Evolutionary conservation across 2,797 vertebrate species (phyloP).

Genomic region (Apodemus agrarius): DNA sequence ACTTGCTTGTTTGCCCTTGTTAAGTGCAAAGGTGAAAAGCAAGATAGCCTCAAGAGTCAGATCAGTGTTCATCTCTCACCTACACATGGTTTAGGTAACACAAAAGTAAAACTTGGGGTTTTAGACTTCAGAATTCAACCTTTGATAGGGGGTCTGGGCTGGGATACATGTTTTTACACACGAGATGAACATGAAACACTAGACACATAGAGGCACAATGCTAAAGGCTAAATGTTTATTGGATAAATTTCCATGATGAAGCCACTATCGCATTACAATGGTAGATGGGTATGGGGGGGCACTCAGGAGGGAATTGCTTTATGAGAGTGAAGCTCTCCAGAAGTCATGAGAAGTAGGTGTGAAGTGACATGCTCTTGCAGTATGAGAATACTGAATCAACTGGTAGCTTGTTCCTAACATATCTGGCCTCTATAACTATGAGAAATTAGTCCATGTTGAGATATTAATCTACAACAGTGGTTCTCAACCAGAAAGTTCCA

Average conservation of each 20-base stretch:
- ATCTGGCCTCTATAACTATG: neutral
- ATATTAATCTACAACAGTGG: neutral
- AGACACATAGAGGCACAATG: too few species aligned
- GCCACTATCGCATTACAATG: neutral
- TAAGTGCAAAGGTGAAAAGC: neutral
- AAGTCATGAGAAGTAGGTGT: neutral
- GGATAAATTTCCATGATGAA: neutral
- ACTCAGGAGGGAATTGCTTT: neutral
- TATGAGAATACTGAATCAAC: neutral
- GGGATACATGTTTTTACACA: neutral
- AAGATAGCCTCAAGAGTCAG: neutral
- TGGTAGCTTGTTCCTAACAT: neutral
- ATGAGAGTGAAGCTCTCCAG: neutral
- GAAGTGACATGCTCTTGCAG: too few species aligned
- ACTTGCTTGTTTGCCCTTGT: neutral
- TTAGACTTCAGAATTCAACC: neutral
- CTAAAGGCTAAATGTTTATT: neutral
- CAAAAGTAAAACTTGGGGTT: neutral
- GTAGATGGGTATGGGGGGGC: neutral
- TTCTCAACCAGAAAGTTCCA: neutral
- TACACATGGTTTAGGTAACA: neutral
- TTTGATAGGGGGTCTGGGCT: neutral
- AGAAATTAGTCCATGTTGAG: neutral
- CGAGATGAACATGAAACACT: neutral
- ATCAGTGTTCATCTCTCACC: neutral